Evolutionary conservation across 92 coral and sea anemone species (phyloP), one percentile per base, ranked within the genome.

Genomic region (Palythoa heliodiscus): DNA sequence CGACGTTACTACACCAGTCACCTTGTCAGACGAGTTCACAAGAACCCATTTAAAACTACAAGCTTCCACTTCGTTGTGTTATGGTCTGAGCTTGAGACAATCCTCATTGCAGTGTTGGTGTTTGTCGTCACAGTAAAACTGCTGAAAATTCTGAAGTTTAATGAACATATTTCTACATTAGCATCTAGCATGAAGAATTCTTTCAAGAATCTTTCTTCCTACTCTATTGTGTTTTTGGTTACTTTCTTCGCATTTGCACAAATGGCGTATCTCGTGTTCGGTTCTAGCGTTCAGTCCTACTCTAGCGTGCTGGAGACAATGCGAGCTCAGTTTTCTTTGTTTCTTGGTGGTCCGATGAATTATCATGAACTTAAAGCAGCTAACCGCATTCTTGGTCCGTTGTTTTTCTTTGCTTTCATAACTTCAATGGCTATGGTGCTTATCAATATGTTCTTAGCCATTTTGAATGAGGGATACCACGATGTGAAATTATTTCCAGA

Each of bases 391-490:
- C 73, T 96, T 13, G 98, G 96, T 3, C 93, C 98, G 0, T 20
- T 96, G 50, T 96, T 94, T 82, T 94, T 94, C 93, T 95, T 96
- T 68, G 54, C 72, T n/a, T 96, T 90, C 85, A 92, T 96, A 93
- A 90, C 95, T 20, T 66, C 90, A 9, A 96, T 94, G 95, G 96
- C 95, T 11, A 88, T 89, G 71, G 90, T 96, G 7, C 82, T 96
- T 13, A 91, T 96, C 48, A 94, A 94, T 88, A 92, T 94, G 98
- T 96, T 96, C 85, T 74, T 96, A 63, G 98, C 98, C 48, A 96
- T 96, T 73, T 77, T 96, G 16, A 94, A 96, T 83, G 98, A 96
- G 70, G 91, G 95, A 9, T 92, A 94, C 88, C 88, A 92, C 58
- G 92, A 94, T 48, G 95, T 90, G 52, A 92, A 93, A 54, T 15